Evolutionary conservation across 92 coral and sea anemone genomes (phyloP).

Genomic region (Epizoanthus fatuus): DNA sequence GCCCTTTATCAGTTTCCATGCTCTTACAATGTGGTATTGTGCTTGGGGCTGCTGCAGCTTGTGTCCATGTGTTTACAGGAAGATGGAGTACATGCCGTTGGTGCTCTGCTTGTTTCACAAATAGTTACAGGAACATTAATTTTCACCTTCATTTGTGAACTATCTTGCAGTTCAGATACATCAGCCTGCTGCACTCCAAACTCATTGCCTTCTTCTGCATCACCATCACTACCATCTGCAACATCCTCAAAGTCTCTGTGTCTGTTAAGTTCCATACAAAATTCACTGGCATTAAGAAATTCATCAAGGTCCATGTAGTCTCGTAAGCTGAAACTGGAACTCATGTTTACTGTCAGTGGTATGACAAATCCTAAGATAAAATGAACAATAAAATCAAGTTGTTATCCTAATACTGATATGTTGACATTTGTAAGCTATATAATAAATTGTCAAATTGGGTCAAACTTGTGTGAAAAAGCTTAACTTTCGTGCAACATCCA

Average conservation of each 20-base stretch:
- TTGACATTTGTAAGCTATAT: too few relatives aligned
- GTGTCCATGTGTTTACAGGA: background rate
- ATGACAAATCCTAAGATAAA: too few relatives aligned
- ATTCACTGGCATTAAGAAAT: slow-evolving; percentile 35
- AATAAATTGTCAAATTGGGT: too few relatives aligned
- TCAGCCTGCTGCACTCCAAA: background rate
- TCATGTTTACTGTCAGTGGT: background rate
- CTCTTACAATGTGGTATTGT: background rate
- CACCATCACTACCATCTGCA: background rate
- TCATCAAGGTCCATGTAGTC: slow-evolving; percentile 48
- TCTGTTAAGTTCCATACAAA: background rate
- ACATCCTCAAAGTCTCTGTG: background rate
- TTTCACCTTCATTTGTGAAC: background rate
- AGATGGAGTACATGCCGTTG: background rate
- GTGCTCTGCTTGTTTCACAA: background rate
- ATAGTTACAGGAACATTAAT: background rate
- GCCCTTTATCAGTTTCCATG: background rate
- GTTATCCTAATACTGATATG: too few relatives aligned
- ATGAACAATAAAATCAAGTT: too few relatives aligned
- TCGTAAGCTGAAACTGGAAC: slow-evolving; percentile 24
- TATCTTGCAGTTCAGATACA: background rate
- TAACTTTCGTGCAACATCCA: too few relatives aligned
- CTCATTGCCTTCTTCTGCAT: background rate
- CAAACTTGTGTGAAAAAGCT: too few relatives aligned
- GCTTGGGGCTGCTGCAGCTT: background rate